phyloP scores from a whole-genome alignment of 2,797 vertebrate species.

The Nyctalus aviator region DNA sequence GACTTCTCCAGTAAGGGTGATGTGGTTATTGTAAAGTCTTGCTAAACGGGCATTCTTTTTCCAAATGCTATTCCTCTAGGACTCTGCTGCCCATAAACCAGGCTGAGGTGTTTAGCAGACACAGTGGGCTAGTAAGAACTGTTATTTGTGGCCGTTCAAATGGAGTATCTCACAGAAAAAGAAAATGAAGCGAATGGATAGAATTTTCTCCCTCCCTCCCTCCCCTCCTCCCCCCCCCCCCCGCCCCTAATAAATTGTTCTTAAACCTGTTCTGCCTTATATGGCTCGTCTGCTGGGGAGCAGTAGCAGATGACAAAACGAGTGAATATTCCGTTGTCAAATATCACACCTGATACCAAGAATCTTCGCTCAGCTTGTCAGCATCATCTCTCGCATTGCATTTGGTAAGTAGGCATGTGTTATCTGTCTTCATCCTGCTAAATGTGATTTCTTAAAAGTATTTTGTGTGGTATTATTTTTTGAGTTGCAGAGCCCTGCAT shows the following conservation, averaged over 20 bases:
- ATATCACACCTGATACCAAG: conserved; percentile 73
- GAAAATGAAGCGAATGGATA: conserved; percentile 42
- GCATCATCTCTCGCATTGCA: conserved; percentile 66
- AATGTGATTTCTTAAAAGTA: conserved; percentile 78
- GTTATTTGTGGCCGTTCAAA: conserved; percentile 11
- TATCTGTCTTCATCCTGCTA: conserved; percentile 75
- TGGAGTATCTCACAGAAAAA: neutral
- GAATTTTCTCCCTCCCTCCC: neutral
- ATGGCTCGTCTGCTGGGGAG: conserved; percentile 69
- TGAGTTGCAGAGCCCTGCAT: conserved; percentile 58
- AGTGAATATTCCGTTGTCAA: conserved; percentile 74
- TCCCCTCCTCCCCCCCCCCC: neutral
- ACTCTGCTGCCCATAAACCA: neutral
- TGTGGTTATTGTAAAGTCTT: neutral
- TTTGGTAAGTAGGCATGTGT: conserved; percentile 75
- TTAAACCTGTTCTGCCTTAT: conserved; percentile 70
- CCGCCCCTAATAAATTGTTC: conserved; percentile 26
- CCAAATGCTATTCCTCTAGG: neutral
- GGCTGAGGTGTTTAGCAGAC: neutral
- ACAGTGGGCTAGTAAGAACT: conserved; percentile 2
- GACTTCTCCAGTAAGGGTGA: neutral
- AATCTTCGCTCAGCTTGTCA: conserved; percentile 62
- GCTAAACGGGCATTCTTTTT: conserved; percentile 45
- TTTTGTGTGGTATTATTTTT: conserved; percentile 75
- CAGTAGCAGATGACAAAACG: conserved; percentile 77